A percentile compares a stretch with the other conserved stretches of the same genome.
phyloP scores from a whole-genome alignment of 2,797 vertebrate genomes.

The Garrulus glandarius region DNA sequence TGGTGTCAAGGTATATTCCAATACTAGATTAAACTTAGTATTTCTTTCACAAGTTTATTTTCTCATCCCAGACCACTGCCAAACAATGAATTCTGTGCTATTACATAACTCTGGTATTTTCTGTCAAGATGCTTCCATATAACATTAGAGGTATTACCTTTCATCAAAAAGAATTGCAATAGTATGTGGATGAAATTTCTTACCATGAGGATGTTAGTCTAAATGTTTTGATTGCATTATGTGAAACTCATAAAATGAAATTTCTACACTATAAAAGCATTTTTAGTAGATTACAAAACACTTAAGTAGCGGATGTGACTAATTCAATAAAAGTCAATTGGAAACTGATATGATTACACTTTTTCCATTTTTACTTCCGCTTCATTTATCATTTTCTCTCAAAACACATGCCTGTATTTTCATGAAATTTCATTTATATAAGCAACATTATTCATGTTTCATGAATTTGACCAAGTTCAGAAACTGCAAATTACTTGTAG shows the following conservation, averaged over 20 bases:
- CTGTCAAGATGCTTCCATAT: neutral
- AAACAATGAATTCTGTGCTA: neutral
- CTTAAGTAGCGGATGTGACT: constrained; percentile 81
- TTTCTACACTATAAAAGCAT: constrained; percentile 86
- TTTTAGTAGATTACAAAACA: constrained; percentile 88
- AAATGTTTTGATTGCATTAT: constrained; percentile 88
- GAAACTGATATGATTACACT: constrained; percentile 85
- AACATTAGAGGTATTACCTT: neutral
- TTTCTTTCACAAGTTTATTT: neutral
- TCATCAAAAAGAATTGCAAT: neutral
- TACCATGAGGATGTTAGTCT: constrained; percentile 80
- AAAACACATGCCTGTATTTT: neutral
- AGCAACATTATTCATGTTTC: neutral
- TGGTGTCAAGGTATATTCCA: neutral
- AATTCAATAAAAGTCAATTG: constrained; percentile 87
- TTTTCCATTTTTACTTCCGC: constrained; percentile 54
- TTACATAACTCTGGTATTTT: neutral
- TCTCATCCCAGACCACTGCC: neutral
- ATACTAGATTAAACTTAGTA: neutral
- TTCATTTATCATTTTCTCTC: constrained; percentile 24
- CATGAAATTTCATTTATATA: neutral
- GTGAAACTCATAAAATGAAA: constrained; percentile 84
- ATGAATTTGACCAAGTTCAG: neutral
- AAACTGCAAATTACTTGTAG: neutral
- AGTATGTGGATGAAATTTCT: constrained; percentile 78